Percentiles rank a stretch among this genome's conserved stretches.
Evolutionary conservation across 2,113 vertebrate genomes (phyloP).

Genomic region (Nibea coibor): DNA sequence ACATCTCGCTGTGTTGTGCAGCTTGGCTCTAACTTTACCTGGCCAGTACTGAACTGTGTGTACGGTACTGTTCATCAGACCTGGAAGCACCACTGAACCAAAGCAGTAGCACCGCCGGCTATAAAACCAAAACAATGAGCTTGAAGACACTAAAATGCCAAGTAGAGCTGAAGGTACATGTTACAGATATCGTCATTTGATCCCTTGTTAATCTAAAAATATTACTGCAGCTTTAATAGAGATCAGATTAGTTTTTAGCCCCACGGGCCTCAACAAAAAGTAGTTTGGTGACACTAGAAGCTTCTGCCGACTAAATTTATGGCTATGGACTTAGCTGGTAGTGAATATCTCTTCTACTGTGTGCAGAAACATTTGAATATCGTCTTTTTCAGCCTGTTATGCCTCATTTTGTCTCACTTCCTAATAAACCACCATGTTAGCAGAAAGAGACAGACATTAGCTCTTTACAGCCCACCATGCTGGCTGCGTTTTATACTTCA

Average conservation of each 20-base stretch:
- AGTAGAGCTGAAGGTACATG: not conserved
- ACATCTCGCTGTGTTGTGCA: too few species aligned
- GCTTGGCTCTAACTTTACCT: too few species aligned
- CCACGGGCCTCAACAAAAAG: not conserved
- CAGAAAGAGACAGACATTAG: not conserved
- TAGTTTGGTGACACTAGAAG: not conserved
- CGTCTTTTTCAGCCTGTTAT: not conserved
- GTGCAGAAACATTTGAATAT: not conserved
- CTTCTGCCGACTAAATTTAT: not conserved
- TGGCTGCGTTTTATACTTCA: not conserved
- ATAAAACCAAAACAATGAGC: not conserved
- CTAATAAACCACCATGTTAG: not conserved
- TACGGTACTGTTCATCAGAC: not conserved
- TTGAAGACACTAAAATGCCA: not conserved
- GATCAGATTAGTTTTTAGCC: not conserved
- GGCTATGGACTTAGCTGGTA: not conserved
- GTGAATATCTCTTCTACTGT: not conserved
- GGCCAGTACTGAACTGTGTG: too few species aligned
- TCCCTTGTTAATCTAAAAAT: not conserved
- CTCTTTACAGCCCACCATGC: not conserved
- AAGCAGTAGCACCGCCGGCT: too few species aligned
- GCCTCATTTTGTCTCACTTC: not conserved
- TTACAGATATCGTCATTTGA: not conserved
- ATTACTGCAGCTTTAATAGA: not conserved
- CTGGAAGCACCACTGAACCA: too few species aligned